phyloP scores from a whole-genome alignment of 1,140 invertebrate genomes.

The Anastrepha obliqua region DNA sequence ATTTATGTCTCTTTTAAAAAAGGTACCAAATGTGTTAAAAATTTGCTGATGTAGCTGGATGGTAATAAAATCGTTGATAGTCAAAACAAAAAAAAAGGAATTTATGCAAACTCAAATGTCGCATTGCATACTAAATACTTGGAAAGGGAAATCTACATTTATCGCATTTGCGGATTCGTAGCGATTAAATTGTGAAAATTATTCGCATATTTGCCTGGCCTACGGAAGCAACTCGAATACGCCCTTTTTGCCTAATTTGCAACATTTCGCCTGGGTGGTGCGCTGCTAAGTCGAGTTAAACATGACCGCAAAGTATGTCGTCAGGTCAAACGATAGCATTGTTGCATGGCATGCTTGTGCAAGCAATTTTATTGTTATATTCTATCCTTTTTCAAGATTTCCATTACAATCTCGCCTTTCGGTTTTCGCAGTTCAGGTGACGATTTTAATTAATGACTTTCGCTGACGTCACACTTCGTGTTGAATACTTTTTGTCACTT shows the following conservation, averaged over 20 bases:
- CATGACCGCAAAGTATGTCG: background rate
- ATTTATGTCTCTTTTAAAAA: background rate
- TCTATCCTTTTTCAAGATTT: background rate
- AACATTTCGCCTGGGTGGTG: background rate
- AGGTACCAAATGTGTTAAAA: constrained; percentile 8
- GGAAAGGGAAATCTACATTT: no score
- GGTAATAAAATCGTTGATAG: constrained; percentile 1
- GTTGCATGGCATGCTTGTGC: background rate
- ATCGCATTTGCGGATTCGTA: background rate
- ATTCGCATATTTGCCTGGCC: constrained; percentile 4
- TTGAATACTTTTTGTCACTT: background rate
- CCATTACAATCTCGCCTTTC: background rate
- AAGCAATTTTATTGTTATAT: background rate
- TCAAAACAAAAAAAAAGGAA: background rate
- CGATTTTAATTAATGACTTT: constrained; percentile 31
- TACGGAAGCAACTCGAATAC: background rate
- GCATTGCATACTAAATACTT: constrained; percentile 21
- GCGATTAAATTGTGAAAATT: constrained; percentile 1
- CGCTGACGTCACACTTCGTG: background rate
- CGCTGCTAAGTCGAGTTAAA: background rate
- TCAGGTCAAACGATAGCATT: background rate
- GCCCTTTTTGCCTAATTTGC: background rate
- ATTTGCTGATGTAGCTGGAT: constrained; percentile 1
- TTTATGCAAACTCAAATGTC: background rate
- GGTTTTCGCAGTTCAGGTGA: background rate